Evolutionary conservation across 35 echinoderm and acorn worm genomes (phyloP).

Genomic region (Eucidaris tribuloides): DNA sequence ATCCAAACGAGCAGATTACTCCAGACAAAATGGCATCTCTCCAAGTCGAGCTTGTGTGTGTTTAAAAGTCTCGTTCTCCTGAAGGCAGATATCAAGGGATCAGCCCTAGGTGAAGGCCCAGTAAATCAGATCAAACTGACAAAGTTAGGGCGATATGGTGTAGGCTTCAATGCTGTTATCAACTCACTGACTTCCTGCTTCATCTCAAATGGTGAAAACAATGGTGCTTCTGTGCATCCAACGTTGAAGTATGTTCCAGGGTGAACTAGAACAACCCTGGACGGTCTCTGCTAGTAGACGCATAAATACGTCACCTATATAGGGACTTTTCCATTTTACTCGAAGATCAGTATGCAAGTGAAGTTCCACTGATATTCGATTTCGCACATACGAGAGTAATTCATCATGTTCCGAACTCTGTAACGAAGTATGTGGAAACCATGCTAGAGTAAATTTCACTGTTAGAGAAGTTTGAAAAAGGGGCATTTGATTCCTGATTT

Average conservation of each 20-base stretch:
- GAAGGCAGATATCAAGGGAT: slow-evolving; percentile 77
- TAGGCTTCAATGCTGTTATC: slow-evolving; percentile 94
- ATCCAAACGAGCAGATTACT: slow-evolving; percentile 34
- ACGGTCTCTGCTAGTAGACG: neutral
- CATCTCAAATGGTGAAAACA: slow-evolving; percentile 33
- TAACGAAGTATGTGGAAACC: neutral
- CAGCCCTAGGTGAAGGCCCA: slow-evolving; percentile 52
- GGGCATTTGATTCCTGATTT: neutral
- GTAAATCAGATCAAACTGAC: slow-evolving; percentile 33
- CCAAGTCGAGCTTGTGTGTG: slow-evolving; percentile 75
- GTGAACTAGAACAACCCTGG: slow-evolving; percentile 47
- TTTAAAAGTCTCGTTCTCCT: slow-evolving; percentile 76
- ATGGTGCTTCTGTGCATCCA: slow-evolving; percentile 81
- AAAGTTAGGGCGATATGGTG: slow-evolving; percentile 80
- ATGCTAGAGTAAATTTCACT: neutral
- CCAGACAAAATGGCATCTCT: slow-evolving; percentile 37
- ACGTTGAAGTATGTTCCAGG: slow-evolving; percentile 48
- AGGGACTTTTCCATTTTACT: slow-evolving; percentile 50
- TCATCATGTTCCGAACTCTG: slow-evolving; percentile 32
- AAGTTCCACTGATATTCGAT: slow-evolving; percentile 57
- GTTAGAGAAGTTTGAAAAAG: neutral
- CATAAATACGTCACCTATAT: slow-evolving; percentile 19
- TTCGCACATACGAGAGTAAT: slow-evolving; percentile 53
- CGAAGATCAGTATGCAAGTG: neutral
- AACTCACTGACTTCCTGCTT: slow-evolving; percentile 86